Evolutionary conservation across 1,140 invertebrate genomes (phyloP), one percentile per base, ranked within the genome.

Genomic region (Drosophila kepulauana): DNA sequence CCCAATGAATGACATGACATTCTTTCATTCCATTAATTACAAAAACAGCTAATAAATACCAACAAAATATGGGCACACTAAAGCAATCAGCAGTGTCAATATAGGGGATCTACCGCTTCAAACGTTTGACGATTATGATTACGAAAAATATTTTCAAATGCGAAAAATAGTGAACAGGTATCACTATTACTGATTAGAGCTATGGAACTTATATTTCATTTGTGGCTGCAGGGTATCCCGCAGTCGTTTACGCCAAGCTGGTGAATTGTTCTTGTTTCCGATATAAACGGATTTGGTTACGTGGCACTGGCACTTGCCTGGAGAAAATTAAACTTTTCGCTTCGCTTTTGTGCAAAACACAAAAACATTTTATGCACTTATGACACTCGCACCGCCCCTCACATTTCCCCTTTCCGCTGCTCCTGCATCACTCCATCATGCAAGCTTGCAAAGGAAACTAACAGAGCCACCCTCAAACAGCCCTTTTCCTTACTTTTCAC

Each of bases 271-370:
- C 15, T 20, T 79, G 58, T 75, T 77, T 79, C 58, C 70, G 49
- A 79, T 79, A 81, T 89, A 89, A 89, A 89, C 85, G 85, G 85
- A 89, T 89, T 89, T 89, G 85, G 85, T 89, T 89, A 89, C 85
- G 78, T 78, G 70, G 64, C 66, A 41, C 75, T 81, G 66, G 43
- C 79, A 69, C 64, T 67, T 38, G 75, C 62, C 78, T 71, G 57
- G 66, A 88, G 80, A 89, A 88, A 89, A 89, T 89, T 89, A 89
- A 88, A 89, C 85, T 88, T 88, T 87, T 88, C 76, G 84, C 54
- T 80, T 72, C 71, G 82, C 82, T 86, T 81, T 86, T 86, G 82
- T 86, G 38, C 75, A 69, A 58, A 75, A 75, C 65, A 88, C 73
- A 87, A 87, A 88, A 88, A 82, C 85, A 84, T 88, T 87, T 87